Base-by-base conservation (phyloP, 2,888 invertebrate species). In the Cosmia trapezina region DNA sequence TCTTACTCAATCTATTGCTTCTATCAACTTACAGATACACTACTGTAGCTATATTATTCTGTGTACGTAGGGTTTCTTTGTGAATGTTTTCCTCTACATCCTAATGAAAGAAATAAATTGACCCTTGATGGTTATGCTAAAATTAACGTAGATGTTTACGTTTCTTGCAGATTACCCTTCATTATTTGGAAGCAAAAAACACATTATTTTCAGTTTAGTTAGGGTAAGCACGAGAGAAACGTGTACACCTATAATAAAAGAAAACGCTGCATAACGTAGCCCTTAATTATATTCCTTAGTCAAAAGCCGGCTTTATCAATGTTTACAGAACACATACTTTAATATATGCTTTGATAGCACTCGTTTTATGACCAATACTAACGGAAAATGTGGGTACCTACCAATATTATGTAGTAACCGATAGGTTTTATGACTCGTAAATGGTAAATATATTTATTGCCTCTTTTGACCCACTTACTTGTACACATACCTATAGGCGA, bases 401-500 rank as follows among this genome's bases (percentile, higher is more conserved):
- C 59, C n/a, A n/a, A n/a, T n/a, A n/a, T n/a, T n/a, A n/a, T n/a
- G n/a, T n/a, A n/a, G 43, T 54, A 62, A 60, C n/a, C 45, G 49
- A 78, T 61, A 28, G 47, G 49, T 70, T 84, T 73, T 76, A 83
- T 51, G 71, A 73, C 19, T 9, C 53, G 28, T 68, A 54, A 54
- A 45, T 71, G 53, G 67, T 70, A 51, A 59, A 73, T 64, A 71
- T 45, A 57, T 81, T 74, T 70, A 83, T 70, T n/a, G 53, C 28
- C 43, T n/a, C 63, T 73, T 71, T 49, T 64, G 73, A 67, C 73
- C 75, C 47, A 77, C 59, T 77, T 75, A 54, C n/a, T 70, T 22
- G n/a, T n/a, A n/a, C n/a, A n/a, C n/a, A n/a, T n/a, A n/a, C n/a
- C n/a, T n/a, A n/a, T n/a, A n/a, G n/a, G n/a, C n/a, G n/a, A n/a